Evolutionary conservation across 2,888 invertebrate species (phyloP).

Genomic region (Sipha maydis): DNA sequence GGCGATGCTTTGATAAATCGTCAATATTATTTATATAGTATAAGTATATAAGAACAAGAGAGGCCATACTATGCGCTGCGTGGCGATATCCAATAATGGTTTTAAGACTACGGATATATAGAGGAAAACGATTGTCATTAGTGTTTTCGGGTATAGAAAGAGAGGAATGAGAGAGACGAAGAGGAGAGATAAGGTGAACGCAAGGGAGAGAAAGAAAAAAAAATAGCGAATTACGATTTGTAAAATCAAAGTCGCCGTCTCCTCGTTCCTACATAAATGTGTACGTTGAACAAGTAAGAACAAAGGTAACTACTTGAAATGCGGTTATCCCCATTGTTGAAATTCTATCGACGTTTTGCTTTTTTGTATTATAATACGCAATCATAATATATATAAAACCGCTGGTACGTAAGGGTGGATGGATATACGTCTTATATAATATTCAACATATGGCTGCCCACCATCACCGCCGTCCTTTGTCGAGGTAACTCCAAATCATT

Average conservation of each 20-base stretch:
- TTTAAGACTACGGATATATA: not conserved
- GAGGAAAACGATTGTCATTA: constrained; percentile 1
- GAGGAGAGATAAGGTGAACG: too few relatives aligned
- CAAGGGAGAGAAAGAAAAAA: too few relatives aligned
- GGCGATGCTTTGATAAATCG: constrained; percentile 46
- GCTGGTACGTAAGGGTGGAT: too few relatives aligned
- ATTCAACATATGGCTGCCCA: too few relatives aligned
- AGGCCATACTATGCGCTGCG: not conserved
- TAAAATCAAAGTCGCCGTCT: constrained; percentile 11
- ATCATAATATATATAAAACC: too few relatives aligned
- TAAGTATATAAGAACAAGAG: not conserved
- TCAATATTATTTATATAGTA: constrained; percentile 15
- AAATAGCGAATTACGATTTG: not conserved
- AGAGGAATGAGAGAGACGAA: too few relatives aligned
- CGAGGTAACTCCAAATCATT: too few relatives aligned
- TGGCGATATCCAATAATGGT: constrained; percentile 10
- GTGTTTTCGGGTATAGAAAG: not conserved
- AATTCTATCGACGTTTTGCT: too few relatives aligned
- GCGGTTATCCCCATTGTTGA: not conserved
- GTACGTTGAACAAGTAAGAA: not conserved
- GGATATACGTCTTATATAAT: too few relatives aligned
- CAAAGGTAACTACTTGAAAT: not conserved
- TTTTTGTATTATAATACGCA: too few relatives aligned
- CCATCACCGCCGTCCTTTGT: too few relatives aligned
- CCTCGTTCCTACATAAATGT: not conserved